Evolutionary conservation across 2,888 invertebrate species (phyloP).

Genomic region (Eudemis profundana): DNA sequence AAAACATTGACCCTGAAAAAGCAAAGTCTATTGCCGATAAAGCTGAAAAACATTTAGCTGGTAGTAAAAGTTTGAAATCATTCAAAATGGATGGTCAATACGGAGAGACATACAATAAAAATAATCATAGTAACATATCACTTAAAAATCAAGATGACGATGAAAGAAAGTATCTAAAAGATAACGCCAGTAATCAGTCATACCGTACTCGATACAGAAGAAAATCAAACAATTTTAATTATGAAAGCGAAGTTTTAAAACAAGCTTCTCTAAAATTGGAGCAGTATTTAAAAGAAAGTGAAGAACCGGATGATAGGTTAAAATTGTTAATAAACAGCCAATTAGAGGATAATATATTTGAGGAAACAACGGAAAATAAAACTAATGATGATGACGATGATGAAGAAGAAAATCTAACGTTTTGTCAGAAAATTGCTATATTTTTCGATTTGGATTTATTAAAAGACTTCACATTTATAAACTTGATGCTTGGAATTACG

Average conservation of each 20-base stretch:
- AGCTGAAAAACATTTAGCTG: constrained; percentile 71
- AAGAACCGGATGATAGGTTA: constrained; percentile 63
- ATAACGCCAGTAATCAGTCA: constrained; percentile 79
- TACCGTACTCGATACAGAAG: constrained; percentile 65
- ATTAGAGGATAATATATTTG: constrained; percentile 66
- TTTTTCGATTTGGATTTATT: constrained; percentile 90
- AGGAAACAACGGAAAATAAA: constrained; percentile 54
- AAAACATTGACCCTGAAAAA: constrained; percentile 73
- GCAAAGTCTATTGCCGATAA: constrained; percentile 72
- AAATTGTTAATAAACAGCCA: constrained; percentile 66
- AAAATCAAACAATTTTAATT: constrained; percentile 85
- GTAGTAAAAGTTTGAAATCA: constrained; percentile 73
- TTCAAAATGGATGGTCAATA: constrained; percentile 77
- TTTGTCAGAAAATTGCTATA: constrained; percentile 84
- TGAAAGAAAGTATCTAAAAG: constrained; percentile 76
- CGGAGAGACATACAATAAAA: constrained; percentile 72
- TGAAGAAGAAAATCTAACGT: constrained; percentile 66
- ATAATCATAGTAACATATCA: constrained; percentile 75
- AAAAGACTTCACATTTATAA: constrained; percentile 88
- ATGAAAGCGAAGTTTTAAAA: constrained; percentile 85
- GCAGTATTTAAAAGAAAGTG: constrained; percentile 77
- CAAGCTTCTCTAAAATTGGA: constrained; percentile 83
- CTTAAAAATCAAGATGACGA: constrained; percentile 76
- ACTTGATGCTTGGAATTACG: constrained; percentile 89
- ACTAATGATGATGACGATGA: constrained; percentile 52